Percentiles rank a stretch among this genome's conserved stretches.
phyloP scores from a whole-genome alignment of 2,797 vertebrate genomes.

The Tapirus indicus region DNA sequence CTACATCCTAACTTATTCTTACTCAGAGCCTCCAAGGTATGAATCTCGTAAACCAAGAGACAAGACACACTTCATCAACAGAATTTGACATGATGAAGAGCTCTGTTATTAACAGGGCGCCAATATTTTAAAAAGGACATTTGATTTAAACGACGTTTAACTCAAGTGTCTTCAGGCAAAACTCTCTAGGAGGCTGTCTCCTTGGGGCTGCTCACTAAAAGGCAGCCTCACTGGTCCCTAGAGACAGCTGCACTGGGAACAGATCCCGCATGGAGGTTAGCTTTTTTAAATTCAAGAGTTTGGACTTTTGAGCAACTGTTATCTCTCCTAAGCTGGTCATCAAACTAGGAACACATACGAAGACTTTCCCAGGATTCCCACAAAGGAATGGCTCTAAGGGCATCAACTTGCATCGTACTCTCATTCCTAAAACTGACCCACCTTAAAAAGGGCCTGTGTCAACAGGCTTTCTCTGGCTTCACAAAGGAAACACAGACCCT shows the following conservation, averaged over 20 bases:
- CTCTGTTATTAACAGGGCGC: background rate
- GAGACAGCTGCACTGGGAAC: background rate
- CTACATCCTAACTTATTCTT: background rate
- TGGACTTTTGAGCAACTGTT: constrained; percentile 9
- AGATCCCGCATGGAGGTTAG: background rate
- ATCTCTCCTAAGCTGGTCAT: constrained; percentile 32
- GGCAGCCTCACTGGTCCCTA: background rate
- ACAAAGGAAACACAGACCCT: background rate
- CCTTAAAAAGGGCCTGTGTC: background rate
- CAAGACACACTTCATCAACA: background rate
- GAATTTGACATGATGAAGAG: background rate
- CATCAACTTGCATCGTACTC: background rate
- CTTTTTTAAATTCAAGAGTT: constrained; percentile 16
- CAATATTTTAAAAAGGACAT: background rate
- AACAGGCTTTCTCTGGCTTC: background rate
- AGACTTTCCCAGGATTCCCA: background rate
- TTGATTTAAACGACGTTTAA: background rate
- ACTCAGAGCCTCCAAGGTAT: background rate
- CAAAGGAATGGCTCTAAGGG: background rate
- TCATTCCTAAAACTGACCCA: background rate
- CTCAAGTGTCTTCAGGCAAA: background rate
- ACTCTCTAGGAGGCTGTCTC: background rate
- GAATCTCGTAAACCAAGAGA: background rate
- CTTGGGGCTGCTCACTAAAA: constrained; percentile 5
- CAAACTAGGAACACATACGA: background rate